Conservation (phyloP, 2,113 vertebrate genomes). For the Brachyhypopomus occidentalis region DNA sequence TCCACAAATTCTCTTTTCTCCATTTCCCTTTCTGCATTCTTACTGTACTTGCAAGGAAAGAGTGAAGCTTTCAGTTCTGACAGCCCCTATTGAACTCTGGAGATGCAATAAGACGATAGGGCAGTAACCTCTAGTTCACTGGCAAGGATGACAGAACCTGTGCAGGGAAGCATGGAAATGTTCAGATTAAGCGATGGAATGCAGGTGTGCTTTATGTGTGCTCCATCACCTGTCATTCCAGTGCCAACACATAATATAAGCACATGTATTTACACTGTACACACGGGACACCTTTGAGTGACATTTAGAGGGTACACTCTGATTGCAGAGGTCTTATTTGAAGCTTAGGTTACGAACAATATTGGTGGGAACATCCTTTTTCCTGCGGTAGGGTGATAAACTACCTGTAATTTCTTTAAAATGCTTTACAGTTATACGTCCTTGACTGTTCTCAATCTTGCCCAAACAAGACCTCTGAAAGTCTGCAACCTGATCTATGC, state of each 20-base stretch:
- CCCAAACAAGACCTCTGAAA: constrained; percentile 29
- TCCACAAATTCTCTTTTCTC: constrained; percentile 39
- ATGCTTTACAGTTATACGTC: background rate
- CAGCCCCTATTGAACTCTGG: background rate
- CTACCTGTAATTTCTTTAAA: background rate
- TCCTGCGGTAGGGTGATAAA: background rate
- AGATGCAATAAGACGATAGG: background rate
- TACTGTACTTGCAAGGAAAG: background rate
- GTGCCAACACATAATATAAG: background rate
- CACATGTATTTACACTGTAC: background rate
- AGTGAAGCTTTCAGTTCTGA: constrained; percentile 14
- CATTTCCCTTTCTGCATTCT: constrained; percentile 17
- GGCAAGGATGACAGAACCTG: background rate
- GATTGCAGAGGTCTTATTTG: background rate
- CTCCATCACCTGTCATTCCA: constrained; percentile 7
- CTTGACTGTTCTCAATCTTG: constrained; percentile 25
- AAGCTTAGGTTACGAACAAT: background rate
- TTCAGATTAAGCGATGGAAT: constrained; percentile 27
- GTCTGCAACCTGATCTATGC: constrained; percentile 37
- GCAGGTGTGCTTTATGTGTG: constrained; percentile 22
- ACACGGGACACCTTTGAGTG: background rate
- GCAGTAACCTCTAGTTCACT: background rate
- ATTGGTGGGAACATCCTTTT: background rate
- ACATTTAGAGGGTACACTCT: background rate
- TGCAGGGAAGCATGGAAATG: constrained; percentile 10